Conservation (phyloP, 2,888 invertebrate genomes). For the Noctua fimbriata region DNA sequence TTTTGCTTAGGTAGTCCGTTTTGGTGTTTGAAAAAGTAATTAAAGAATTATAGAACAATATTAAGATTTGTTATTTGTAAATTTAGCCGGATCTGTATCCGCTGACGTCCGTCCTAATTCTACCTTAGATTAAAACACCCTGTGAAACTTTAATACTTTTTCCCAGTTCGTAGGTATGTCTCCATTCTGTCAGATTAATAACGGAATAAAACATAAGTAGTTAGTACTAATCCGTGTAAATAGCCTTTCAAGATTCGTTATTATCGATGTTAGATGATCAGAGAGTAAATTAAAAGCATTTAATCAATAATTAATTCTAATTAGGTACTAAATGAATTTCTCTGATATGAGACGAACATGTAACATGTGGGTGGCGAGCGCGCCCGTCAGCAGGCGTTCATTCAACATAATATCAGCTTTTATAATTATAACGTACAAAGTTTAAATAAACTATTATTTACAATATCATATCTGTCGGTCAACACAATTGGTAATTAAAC, state of each 20-base stretch:
- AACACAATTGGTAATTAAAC: slow-evolving; percentile 78
- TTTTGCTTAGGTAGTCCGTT: slow-evolving; percentile 22
- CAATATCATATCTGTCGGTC: slow-evolving; percentile 70
- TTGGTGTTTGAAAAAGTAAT: slow-evolving; percentile 29
- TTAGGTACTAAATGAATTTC: slow-evolving; percentile 75
- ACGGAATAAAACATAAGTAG: slow-evolving; percentile 52
- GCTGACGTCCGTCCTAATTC: slow-evolving; percentile 82
- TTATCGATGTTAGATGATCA: slow-evolving; percentile 62
- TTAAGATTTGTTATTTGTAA: slow-evolving; percentile 25
- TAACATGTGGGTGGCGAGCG: slow-evolving; percentile 59
- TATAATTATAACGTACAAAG: slow-evolving; percentile 61
- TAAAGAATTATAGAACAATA: slow-evolving; percentile 33
- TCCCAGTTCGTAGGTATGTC: slow-evolving; percentile 43
- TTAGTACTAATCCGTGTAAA: slow-evolving; percentile 50
- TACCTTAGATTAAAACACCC: slow-evolving; percentile 89
- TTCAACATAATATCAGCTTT: slow-evolving; percentile 67
- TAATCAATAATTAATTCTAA: slow-evolving; percentile 68
- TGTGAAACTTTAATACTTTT: slow-evolving; percentile 80
- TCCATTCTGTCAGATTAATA: slow-evolving; percentile 30
- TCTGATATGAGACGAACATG: slow-evolving; percentile 81
- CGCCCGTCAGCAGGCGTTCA: slow-evolving; percentile 62
- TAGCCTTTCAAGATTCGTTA: slow-evolving; percentile 45
- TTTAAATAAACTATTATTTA: slow-evolving; percentile 81
- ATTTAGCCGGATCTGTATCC: slow-evolving; percentile 63
- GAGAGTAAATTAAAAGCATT: slow-evolving; percentile 68